Percentiles rank a stretch among this genome's conserved stretches.
These are phyloP conservation scores for Marcusenius ussheri DNA, from an alignment of 2,113 vertebrate species.

Conservation along the genomic window DNA sequence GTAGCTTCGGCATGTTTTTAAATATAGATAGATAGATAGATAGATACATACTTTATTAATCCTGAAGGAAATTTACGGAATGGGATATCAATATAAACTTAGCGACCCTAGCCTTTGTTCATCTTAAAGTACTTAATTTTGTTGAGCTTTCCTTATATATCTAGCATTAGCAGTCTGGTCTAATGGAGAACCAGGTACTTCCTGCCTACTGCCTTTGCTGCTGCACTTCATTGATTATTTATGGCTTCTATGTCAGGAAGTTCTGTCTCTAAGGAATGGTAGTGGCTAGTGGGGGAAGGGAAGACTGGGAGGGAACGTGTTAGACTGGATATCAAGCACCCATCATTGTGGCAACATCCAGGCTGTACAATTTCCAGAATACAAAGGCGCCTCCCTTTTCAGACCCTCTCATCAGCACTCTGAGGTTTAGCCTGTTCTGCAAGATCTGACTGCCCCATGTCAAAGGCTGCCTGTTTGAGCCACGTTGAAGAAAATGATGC, in stretches of 20 bases:
- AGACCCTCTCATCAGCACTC: background rate
- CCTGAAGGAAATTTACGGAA: background rate
- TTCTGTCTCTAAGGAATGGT: slow-evolving; percentile 20
- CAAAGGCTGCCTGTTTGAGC: background rate
- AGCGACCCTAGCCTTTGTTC: background rate
- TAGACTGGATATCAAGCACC: background rate
- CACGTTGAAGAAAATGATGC: background rate
- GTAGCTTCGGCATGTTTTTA: background rate
- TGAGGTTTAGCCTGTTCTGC: background rate
- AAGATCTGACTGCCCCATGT: background rate
- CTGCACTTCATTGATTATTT: slow-evolving; percentile 66
- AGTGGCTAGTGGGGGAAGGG: slow-evolving; percentile 25
- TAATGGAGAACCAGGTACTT: slow-evolving; percentile 26
- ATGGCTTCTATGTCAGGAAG: slow-evolving; percentile 44
- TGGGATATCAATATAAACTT: background rate
- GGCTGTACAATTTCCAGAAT: background rate
- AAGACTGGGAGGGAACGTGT: slow-evolving; percentile 10
- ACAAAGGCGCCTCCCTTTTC: background rate
- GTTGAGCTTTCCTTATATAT: background rate
- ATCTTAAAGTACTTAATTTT: background rate
- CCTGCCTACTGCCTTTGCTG: slow-evolving; percentile 40
- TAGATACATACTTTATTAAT: too few species aligned
- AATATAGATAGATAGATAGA: too few species aligned
- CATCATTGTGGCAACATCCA: background rate
- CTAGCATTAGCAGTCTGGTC: background rate